Evolutionary conservation across 2,797 vertebrate genomes (phyloP), one percentile per base, ranked within the genome.

Genomic region (Psittacula derbiana): DNA sequence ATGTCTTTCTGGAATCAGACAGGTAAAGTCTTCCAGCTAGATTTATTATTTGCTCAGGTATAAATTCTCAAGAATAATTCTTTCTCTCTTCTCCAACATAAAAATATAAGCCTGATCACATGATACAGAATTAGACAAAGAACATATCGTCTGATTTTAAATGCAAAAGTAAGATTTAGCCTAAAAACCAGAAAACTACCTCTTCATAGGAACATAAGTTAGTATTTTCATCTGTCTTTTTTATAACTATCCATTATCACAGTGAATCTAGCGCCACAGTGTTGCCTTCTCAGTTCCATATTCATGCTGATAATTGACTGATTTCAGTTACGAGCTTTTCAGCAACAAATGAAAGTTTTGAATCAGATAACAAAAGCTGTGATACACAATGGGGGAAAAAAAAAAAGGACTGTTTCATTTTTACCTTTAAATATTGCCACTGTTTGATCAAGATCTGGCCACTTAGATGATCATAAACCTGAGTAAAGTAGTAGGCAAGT

Each of bases 371-470:
- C 18, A 72, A 74, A 90, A 74, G 27, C 33, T 40, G 38, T 2
- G 3, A 38, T 47, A 17, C 3, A 40, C 18, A 79, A n/a, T 0
- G 0, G 19, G 10, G 7, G 18, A 30, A n/a, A 17, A 10, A 33
- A 41, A 23, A 19, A 23, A 47, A 28, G 0, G 2, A 6, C 12
- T 47, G 7, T 30, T 93, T 95, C 21, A 71, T 92, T 91, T 86
- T 38, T 64, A 30, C 31, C 23, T 21, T 62, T 52, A 67, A 72
- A 71, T 81, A 86, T 66, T 1, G 0, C 24, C 38, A 53, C 10
- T 27, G 33, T 94, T 84, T 79, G 76, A 95, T 92, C 81, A 90
- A 80, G 58, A 80, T 95, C 88, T 92, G 66, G 66, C 78, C 64
- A 60, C 25, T 82, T 66, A 85, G 23, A 67, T 57, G 55, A 76